A percentile compares a stretch with the other conserved stretches of the same genome.
Conservation (phyloP, 2,888 invertebrate species). For the Thereva unica region DNA sequence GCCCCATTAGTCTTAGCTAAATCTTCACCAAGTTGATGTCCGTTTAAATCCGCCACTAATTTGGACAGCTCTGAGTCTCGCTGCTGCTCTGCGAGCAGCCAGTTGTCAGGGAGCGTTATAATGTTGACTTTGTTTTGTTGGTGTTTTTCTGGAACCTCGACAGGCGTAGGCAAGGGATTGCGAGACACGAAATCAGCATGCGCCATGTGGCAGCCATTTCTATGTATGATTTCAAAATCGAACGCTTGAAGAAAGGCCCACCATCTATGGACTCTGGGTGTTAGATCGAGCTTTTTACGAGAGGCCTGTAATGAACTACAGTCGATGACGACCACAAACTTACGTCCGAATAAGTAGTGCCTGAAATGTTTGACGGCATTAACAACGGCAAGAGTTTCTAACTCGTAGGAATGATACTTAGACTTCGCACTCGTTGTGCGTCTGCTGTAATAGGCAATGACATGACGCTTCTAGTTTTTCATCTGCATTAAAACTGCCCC, state of each 20-base stretch:
- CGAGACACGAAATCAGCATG: slow-evolving; percentile 15
- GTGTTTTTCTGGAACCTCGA: neutral
- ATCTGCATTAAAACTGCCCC: slow-evolving; percentile 1
- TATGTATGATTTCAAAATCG: slow-evolving; percentile 9
- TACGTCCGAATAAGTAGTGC: neutral
- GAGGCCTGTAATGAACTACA: slow-evolving; percentile 38
- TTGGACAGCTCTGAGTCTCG: neutral
- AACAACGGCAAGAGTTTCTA: slow-evolving; percentile 33
- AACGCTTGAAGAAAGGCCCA: slow-evolving; percentile 26
- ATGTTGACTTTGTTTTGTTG: neutral
- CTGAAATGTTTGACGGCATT: slow-evolving; percentile 10
- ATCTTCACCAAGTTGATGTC: neutral
- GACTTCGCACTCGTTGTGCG: neutral
- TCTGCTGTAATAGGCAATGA: slow-evolving; percentile 19
- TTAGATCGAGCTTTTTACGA: slow-evolving; percentile 43
- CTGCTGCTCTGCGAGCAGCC: slow-evolving; percentile 6
- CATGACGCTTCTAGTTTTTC: neutral
- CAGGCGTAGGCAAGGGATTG: neutral
- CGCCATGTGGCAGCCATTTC: slow-evolving; percentile 4
- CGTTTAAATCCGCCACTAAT: too few relatives aligned
- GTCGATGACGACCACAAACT: slow-evolving; percentile 23
- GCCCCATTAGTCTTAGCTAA: too few relatives aligned
- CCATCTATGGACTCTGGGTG: slow-evolving; percentile 33
- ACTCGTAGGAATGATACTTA: slow-evolving; percentile 18
- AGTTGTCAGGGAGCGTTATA: neutral